Conservation (phyloP, 2,797 vertebrate genomes). For the Tokudaia muenninki region DNA sequence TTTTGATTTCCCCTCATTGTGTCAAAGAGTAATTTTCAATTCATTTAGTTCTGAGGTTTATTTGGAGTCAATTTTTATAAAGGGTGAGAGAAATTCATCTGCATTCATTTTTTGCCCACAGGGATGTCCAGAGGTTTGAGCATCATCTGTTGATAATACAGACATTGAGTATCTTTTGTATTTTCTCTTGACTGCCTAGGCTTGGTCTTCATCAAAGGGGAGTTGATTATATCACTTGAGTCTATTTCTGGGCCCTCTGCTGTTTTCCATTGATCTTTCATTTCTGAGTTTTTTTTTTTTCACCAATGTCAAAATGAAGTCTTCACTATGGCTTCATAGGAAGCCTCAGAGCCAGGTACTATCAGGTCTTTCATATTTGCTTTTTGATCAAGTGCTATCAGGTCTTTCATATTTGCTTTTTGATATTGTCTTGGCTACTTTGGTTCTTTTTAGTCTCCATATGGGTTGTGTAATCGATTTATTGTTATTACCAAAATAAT, state of each 20-base stretch:
- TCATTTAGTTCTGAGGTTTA: not conserved
- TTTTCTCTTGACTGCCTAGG: not conserved
- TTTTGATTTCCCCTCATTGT: not conserved
- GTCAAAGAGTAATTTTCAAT: not conserved
- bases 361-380: too few species aligned
- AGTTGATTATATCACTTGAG: accelerated
- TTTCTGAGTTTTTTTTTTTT: not conserved
- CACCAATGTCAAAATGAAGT: accelerated
- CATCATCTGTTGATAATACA: not conserved
- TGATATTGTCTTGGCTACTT: too few species aligned
- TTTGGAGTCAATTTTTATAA: not conserved
- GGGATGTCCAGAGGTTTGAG: not conserved
- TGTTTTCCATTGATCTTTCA: not conserved
- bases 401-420: not conserved
- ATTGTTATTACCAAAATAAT: not conserved
- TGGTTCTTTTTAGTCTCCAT: not conserved
- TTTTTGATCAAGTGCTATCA: not conserved
- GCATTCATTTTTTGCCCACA: not conserved
- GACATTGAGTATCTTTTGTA: not conserved
- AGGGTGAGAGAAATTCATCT: not conserved
- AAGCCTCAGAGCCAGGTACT: not conserved
- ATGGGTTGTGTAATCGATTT: not conserved
- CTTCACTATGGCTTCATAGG: not conserved
- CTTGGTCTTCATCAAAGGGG: too few species aligned
- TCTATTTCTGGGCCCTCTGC: not conserved